phyloP scores from a whole-genome alignment of 1,140 invertebrate species.

The Atta colombica region DNA sequence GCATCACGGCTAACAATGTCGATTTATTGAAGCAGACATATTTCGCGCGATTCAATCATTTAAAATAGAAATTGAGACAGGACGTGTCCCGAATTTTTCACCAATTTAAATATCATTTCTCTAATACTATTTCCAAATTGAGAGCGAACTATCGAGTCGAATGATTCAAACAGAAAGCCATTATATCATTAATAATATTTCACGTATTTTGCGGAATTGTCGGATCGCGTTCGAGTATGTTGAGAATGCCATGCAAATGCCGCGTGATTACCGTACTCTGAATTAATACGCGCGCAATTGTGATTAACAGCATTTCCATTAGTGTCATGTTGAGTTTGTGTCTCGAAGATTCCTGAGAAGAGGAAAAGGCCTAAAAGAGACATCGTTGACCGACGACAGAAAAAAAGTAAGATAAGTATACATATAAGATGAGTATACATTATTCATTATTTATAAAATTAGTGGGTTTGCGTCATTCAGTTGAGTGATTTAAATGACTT shows the following conservation, averaged over 20 bases:
- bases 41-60: background rate
- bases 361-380: background rate
- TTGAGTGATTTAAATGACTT: background rate
- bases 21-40: conserved; percentile 1
- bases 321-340: background rate
- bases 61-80: background rate
- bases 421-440: background rate
- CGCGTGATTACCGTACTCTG: background rate
- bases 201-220: background rate
- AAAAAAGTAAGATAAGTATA: background rate
- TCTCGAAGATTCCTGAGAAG: background rate
- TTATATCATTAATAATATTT: conserved; percentile 2
- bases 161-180: background rate
- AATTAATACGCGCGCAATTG: conserved; percentile 8
- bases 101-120: background rate
- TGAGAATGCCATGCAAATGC: background rate
- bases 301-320: background rate
- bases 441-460: background rate
- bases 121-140: background rate
- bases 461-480: background rate
- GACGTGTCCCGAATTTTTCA: background rate
- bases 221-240: background rate
- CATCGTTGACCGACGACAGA: background rate
- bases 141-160: background rate
- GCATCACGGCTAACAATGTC: background rate